Conservation (phyloP, 2,888 invertebrate species). For the Trichogramma dendrolimi region DNA sequence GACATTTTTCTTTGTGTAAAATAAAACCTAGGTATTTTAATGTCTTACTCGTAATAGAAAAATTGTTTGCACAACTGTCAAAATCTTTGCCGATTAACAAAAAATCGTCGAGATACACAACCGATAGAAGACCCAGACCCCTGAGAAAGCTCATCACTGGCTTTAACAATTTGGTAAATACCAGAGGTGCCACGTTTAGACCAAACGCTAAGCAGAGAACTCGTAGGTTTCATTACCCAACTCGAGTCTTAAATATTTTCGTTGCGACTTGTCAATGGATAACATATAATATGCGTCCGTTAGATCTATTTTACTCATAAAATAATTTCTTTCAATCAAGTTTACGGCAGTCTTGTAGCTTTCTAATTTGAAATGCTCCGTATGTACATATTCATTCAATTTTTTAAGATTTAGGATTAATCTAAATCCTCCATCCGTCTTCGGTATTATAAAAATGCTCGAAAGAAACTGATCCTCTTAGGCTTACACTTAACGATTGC, state of each 20-base stretch:
- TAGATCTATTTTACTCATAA: conserved; percentile 23
- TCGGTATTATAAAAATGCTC: conserved; percentile 17
- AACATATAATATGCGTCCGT: conserved; percentile 27
- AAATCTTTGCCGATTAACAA: not conserved
- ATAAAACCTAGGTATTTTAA: conserved; percentile 4
- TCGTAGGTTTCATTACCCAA: conserved; percentile 20
- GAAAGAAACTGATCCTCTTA: conserved; percentile 21
- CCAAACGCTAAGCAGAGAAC: conserved; percentile 21
- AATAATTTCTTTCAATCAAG: conserved; percentile 12
- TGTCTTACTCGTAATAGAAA: not conserved
- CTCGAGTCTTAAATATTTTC: conserved; percentile 22
- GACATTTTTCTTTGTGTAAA: conserved; percentile 7
- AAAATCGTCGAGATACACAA: conserved; percentile 7
- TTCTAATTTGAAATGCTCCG: conserved; percentile 27
- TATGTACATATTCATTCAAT: conserved; percentile 22
- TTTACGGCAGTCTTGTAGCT: conserved; percentile 17
- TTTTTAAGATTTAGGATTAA: conserved; percentile 26
- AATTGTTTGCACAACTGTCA: not conserved
- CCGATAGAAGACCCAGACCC: not conserved
- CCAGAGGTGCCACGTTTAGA: not conserved
- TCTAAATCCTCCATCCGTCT: conserved; percentile 10
- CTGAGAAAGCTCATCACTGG: not conserved
- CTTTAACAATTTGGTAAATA: conserved; percentile 7
- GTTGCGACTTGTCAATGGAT: conserved; percentile 8
- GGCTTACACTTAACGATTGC: conserved; percentile 16